Percentiles rank a stretch among this genome's conserved stretches.
These are phyloP conservation scores for Poecile atricapillus DNA, from an alignment of 2,113 vertebrate species.

Conservation along the genomic window DNA sequence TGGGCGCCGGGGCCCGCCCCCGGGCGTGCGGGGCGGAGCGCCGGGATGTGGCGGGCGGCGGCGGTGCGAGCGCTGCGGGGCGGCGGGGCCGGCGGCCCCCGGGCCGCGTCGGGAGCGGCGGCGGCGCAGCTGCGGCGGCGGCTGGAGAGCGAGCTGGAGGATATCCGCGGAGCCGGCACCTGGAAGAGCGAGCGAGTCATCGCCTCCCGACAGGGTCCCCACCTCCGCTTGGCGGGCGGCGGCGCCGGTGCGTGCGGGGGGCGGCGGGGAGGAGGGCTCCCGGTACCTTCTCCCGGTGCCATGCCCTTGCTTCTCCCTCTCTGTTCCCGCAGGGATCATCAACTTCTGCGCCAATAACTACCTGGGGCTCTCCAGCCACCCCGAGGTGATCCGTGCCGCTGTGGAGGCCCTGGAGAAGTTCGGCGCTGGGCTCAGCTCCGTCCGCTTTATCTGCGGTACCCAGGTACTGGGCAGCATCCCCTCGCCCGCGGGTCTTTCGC, in stretches of 20 bases:
- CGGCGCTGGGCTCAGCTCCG: conserved; percentile 92
- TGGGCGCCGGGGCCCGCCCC: not conserved
- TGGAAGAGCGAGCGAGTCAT: conserved; percentile 93
- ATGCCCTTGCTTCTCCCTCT: not conserved
- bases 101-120: not conserved
- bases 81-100: not conserved
- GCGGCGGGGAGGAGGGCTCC: not conserved
- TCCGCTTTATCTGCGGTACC: conserved; percentile 96
- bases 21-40: not conserved
- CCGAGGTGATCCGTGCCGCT: conserved; percentile 87
- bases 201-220: conserved; percentile 86
- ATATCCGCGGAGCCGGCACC: conserved; percentile 86
- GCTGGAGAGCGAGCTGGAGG: conserved; percentile 81
- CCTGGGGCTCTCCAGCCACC: conserved; percentile 92
- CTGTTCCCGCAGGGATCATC: conserved; percentile 76
- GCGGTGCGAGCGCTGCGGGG: not conserved
- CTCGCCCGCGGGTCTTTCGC: not conserved
- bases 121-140: conserved; percentile 70
- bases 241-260: not conserved
- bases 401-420: conserved; percentile 82
- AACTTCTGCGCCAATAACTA: conserved; percentile 99
- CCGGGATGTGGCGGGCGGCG: not conserved
- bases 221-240: conserved; percentile 80
- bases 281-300: not conserved
- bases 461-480: conserved; percentile 77